These are phyloP conservation scores for Campylomormyrus tamandua DNA, from an alignment of 2,113 vertebrate genomes.

Conservation along the genomic window DNA sequence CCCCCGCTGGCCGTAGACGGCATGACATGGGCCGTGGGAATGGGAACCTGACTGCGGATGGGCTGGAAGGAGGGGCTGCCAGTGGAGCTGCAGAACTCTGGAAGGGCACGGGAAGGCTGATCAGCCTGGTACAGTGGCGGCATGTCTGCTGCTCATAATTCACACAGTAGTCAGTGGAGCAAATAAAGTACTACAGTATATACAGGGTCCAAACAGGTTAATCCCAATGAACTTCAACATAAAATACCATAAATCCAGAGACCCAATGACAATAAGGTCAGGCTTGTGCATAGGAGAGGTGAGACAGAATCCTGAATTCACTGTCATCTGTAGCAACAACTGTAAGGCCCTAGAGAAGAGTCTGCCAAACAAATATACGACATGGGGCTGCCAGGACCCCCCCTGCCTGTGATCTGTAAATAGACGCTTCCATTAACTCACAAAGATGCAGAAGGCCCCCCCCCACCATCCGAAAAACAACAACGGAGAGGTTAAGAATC, in stretches of 20 bases:
- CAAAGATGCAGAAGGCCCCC: not conserved
- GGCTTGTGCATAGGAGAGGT: not conserved
- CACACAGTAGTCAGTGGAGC: not conserved
- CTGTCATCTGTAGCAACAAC: not conserved
- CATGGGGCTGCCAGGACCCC: not conserved
- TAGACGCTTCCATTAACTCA: not conserved
- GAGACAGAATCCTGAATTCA: not conserved
- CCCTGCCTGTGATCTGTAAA: not conserved
- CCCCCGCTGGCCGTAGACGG: slow-evolving; percentile 79
- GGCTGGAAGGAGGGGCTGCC: slow-evolving; percentile 84
- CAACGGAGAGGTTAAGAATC: not conserved
- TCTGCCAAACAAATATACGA: not conserved
- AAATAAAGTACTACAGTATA: not conserved
- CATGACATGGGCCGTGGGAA: slow-evolving; percentile 97
- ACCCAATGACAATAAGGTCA: not conserved
- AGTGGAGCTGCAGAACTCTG: slow-evolving; percentile 78
- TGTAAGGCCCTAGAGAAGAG: not conserved
- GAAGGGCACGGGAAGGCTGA: not conserved
- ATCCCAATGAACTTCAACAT: not conserved
- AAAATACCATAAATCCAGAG: not conserved
- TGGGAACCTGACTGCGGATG: slow-evolving; percentile 83
- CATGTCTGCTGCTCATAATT: not conserved
- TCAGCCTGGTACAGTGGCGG: not conserved
- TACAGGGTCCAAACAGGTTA: not conserved
- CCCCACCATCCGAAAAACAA: not conserved